Conservation (phyloP, 2,888 invertebrate species). For the Pycnomerus fuliginosus region DNA sequence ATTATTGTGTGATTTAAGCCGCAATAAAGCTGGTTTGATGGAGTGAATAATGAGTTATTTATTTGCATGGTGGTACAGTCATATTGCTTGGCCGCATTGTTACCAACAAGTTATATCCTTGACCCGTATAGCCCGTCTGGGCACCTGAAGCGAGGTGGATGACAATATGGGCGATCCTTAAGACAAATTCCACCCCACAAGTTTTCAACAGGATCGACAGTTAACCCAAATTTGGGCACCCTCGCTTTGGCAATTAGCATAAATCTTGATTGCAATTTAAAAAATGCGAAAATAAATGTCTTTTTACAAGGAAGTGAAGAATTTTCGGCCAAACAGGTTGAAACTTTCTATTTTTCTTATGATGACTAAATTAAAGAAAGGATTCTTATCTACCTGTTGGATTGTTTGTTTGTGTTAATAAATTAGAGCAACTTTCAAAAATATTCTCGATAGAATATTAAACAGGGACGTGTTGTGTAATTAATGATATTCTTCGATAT, state of each 20-base stretch:
- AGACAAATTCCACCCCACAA: not conserved
- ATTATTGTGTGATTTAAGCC: constrained; percentile 13
- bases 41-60: constrained; percentile 24
- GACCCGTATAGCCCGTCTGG: constrained; percentile 38
- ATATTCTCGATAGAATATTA: constrained; percentile 21
- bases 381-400: constrained; percentile 5
- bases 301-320: constrained; percentile 7
- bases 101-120: constrained; percentile 39
- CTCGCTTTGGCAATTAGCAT: not conserved
- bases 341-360: constrained; percentile 2
- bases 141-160: constrained; percentile 28
- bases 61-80: constrained; percentile 32
- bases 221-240: not conserved
- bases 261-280: not conserved
- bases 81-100: constrained; percentile 36
- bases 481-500: no score
- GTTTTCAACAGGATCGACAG: not conserved
- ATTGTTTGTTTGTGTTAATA: constrained; percentile 7
- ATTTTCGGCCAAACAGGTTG: not conserved
- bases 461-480: no score
- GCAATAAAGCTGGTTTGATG: constrained; percentile 20
- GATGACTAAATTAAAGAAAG: constrained; percentile 3
- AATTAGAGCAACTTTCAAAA: constrained; percentile 15
- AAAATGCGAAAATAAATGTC: not conserved
- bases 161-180: constrained; percentile 19